A percentile compares a stretch with the other conserved stretches of the same genome.
Evolutionary conservation across 2,888 invertebrate species (phyloP).

Genomic region (Bimastos eiseni): DNA sequence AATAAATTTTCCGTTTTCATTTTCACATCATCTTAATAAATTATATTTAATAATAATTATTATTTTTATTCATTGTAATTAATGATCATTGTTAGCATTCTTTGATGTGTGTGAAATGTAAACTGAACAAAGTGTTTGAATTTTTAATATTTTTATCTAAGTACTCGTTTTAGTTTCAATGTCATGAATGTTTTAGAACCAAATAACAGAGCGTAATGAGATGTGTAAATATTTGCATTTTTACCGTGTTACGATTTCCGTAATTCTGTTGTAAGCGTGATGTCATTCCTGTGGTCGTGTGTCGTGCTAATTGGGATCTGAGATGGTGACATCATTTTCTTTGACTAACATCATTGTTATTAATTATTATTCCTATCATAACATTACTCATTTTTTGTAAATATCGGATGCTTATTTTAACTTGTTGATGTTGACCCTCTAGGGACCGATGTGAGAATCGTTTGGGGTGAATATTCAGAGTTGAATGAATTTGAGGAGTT

Average conservation of each 20-base stretch:
- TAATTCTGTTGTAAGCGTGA: neutral
- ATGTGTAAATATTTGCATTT: slow-evolving; percentile 9
- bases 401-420: neutral
- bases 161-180: neutral
- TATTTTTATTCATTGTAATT: neutral
- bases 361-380: neutral
- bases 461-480: neutral
- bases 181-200: slow-evolving; percentile 5
- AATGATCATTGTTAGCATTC: neutral
- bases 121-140: neutral
- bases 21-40: neutral
- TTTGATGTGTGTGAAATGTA: neutral
- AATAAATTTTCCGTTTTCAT: neutral
- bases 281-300: neutral
- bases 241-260: neutral
- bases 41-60: neutral
- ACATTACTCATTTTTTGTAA: neutral
- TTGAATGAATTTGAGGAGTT: neutral
- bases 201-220: neutral
- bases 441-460: neutral
- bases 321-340: neutral
- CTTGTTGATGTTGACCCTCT: neutral
- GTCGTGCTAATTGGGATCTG: neutral
- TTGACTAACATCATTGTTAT: neutral
- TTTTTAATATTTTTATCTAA: slow-evolving; percentile 5